Evolutionary conservation across 2,888 invertebrate genomes (phyloP).

Genomic region (Thysanoteuthis rhombus): DNA sequence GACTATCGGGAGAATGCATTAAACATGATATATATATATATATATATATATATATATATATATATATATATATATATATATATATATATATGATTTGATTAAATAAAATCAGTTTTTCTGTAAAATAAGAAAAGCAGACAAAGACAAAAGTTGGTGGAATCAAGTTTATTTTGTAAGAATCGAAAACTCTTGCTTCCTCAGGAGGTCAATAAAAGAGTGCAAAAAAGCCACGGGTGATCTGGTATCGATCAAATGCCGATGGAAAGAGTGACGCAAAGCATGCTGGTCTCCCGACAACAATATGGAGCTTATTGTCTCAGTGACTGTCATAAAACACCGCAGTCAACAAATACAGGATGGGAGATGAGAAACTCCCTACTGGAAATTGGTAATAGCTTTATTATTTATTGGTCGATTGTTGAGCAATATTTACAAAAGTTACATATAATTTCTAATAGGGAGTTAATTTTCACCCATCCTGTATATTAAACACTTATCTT

Average conservation of each 20-base stretch:
- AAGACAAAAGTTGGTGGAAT: background rate
- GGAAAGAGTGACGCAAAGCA: background rate
- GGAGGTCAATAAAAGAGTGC: background rate
- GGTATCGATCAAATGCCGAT: conserved; percentile 12
- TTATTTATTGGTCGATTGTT: too few species aligned
- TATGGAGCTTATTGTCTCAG: background rate
- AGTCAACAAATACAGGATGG: conserved; percentile 12
- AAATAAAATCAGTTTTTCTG: background rate
- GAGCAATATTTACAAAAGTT: too few species aligned
- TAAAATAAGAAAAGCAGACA: background rate
- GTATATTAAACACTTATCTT: background rate
- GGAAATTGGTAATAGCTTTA: too few species aligned
- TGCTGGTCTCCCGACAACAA: background rate
- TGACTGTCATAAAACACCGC: background rate
- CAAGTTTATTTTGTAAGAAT: conserved; percentile 12
- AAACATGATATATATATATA: too few species aligned
- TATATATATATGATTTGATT: too few species aligned
- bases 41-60: too few species aligned
- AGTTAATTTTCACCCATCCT: too few species aligned
- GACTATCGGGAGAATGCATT: too few species aligned
- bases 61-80: too few species aligned
- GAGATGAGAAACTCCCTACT: too few species aligned
- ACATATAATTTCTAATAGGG: too few species aligned
- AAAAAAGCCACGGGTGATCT: conserved; percentile 12
- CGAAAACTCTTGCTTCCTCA: background rate